A percentile compares a stretch with the other conserved stretches of the same genome.
Conservation (phyloP, 2,888 invertebrate genomes). For the Ectemnius cavifrons region DNA sequence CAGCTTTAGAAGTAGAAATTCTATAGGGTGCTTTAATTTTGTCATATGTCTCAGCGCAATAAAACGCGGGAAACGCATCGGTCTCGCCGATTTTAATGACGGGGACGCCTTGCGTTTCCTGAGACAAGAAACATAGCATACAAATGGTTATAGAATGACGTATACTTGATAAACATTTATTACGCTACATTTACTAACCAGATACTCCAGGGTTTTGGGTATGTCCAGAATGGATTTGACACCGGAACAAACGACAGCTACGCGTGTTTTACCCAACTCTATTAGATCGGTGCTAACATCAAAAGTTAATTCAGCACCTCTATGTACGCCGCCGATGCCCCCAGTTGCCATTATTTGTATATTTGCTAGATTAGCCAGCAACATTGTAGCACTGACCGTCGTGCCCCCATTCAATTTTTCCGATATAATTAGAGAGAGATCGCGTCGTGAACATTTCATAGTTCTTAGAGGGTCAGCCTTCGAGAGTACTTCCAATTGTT, state of each 20-base stretch:
- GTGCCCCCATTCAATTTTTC: slow-evolving; percentile 91
- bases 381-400: slow-evolving; percentile 96
- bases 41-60: slow-evolving; percentile 87
- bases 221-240: slow-evolving; percentile 98
- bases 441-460: slow-evolving; percentile 93
- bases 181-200: slow-evolving; percentile 81
- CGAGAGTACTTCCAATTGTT: slow-evolving; percentile 85
- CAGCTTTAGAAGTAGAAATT: slow-evolving; percentile 82
- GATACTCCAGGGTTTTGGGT: slow-evolving; percentile 93
- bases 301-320: slow-evolving; percentile 90
- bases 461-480: slow-evolving; percentile 77
- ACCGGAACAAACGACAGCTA: slow-evolving; percentile 96
- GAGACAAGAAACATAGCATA: slow-evolving; percentile 25
- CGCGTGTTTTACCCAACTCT: slow-evolving; percentile 91
- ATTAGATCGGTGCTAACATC: slow-evolving; percentile 97
- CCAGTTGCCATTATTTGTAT: slow-evolving; percentile 97
- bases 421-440: slow-evolving; percentile 88
- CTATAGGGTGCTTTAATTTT: slow-evolving; percentile 84
- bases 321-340: slow-evolving; percentile 96
- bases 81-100: slow-evolving; percentile 88
- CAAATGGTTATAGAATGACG: no score
- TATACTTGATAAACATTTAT: no score
- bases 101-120: slow-evolving; percentile 97
- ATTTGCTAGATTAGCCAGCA: slow-evolving; percentile 88
- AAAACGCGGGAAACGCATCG: slow-evolving; percentile 94